A percentile compares a stretch with the other conserved stretches of the same genome.
Evolutionary conservation across 2,113 vertebrate species (phyloP).

Genomic region (Theristicus caerulescens): DNA sequence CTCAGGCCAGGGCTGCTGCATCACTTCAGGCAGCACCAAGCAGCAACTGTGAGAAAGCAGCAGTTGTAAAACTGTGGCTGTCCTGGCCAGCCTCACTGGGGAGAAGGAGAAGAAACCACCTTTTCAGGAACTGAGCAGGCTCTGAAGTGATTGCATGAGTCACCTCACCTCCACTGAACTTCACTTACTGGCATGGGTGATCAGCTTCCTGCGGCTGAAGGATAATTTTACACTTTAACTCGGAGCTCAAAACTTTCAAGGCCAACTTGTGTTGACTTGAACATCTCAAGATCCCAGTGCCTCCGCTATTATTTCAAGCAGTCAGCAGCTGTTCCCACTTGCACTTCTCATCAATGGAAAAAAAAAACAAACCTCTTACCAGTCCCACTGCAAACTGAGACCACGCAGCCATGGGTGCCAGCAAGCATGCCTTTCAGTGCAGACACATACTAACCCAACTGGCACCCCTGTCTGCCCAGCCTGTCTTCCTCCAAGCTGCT

Average conservation of each 20-base stretch:
- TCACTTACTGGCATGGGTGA: not conserved
- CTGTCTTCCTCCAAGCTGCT: constrained; percentile 19
- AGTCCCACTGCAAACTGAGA: constrained; percentile 44
- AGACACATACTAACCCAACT: not conserved
- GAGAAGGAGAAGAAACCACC: not conserved
- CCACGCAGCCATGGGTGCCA: not conserved
- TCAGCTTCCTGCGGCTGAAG: constrained; percentile 12
- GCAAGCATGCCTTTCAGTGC: not conserved
- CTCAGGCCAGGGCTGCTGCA: accelerated
- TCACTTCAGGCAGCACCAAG: not conserved
- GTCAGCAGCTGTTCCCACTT: constrained; percentile 64
- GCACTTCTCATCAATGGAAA: not conserved
- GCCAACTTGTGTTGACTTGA: constrained; percentile 50
- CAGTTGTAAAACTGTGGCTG: not conserved
- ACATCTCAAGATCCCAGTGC: constrained; percentile 20
- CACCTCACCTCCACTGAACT: not conserved
- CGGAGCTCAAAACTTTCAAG: constrained; percentile 6
- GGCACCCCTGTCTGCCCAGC: not conserved
- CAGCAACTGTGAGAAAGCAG: not conserved
- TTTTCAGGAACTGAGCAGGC: not conserved
- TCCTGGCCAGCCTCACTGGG: not conserved
- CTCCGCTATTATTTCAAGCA: constrained; percentile 40
- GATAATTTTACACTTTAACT: constrained; percentile 45
- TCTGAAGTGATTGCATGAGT: not conserved
- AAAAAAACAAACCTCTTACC: not conserved